phyloP scores from a whole-genome alignment of 1,140 invertebrate genomes.

The Saxidomus purpurata region DNA sequence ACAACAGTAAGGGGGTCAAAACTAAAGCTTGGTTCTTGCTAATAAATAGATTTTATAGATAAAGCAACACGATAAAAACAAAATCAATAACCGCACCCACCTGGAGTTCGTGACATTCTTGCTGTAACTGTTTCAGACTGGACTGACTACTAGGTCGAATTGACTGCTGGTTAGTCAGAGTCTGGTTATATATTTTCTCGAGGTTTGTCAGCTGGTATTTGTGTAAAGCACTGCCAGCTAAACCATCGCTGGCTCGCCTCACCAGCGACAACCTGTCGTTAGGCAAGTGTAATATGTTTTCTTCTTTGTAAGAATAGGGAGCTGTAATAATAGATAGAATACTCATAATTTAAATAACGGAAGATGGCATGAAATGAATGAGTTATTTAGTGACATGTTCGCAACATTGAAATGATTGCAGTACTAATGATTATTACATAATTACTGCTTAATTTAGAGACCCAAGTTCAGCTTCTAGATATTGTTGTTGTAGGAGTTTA shows the following conservation, averaged over 20 bases:
- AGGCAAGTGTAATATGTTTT: conserved; percentile 87
- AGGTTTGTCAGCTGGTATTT: conserved; percentile 88
- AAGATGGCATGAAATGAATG: too few relatives aligned
- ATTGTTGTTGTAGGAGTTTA: too few relatives aligned
- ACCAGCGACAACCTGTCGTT: conserved; percentile 96
- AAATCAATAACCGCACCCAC: conserved; percentile 77
- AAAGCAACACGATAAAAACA: too few relatives aligned
- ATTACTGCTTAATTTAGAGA: too few relatives aligned
- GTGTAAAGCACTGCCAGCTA: conserved; percentile 86
- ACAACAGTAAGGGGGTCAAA: too few relatives aligned
- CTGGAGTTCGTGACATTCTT: conserved; percentile 87
- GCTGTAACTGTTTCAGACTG: conserved; percentile 86
- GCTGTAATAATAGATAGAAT: conserved; percentile 77
- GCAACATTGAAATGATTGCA: too few relatives aligned
- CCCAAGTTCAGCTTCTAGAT: too few relatives aligned
- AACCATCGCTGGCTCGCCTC: conserved; percentile 94
- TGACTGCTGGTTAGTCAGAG: conserved; percentile 84
- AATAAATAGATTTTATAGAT: too few relatives aligned
- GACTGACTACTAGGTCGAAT: conserved; percentile 74
- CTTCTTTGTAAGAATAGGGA: conserved; percentile 88
- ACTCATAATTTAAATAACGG: too few relatives aligned
- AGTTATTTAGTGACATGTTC: too few relatives aligned
- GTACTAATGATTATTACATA: too few relatives aligned
- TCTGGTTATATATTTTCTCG: conserved; percentile 86
- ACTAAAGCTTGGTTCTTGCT: too few relatives aligned